Conservation (phyloP, 1,140 invertebrate genomes). For the Cryptotermes secundus region DNA sequence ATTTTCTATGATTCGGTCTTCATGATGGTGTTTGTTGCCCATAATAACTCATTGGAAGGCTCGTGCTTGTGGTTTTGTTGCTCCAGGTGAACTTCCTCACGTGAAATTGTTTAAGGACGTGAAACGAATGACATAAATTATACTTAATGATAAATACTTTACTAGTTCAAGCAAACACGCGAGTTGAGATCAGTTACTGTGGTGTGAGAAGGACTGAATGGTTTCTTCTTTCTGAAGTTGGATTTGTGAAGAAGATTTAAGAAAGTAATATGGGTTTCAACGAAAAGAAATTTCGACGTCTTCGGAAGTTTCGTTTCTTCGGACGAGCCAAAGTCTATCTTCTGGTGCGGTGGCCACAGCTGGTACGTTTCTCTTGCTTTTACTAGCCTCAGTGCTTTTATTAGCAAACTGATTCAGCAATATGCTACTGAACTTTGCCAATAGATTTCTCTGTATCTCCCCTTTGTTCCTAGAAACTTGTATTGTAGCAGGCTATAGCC, state of each 20-base stretch:
- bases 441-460: not conserved
- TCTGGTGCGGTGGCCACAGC: slow-evolving; percentile 60
- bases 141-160: not conserved
- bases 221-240: not conserved
- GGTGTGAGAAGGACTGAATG: not conserved
- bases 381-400: slow-evolving; percentile 8
- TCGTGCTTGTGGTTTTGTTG: too few relatives aligned
- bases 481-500: not conserved
- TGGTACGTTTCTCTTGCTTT: slow-evolving; percentile 49
- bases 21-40: too few relatives aligned
- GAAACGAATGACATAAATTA: too few relatives aligned
- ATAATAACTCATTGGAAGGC: too few relatives aligned
- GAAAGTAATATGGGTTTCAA: slow-evolving; percentile 48
- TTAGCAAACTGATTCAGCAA: slow-evolving; percentile 18
- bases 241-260: not conserved
- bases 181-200: not conserved
- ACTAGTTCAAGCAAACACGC: not conserved
- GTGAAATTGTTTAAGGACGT: too few relatives aligned
- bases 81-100: too few relatives aligned
- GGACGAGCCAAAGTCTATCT: slow-evolving; percentile 64
- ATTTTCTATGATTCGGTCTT: too few relatives aligned
- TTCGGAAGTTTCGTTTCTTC: slow-evolving; percentile 61
- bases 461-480: not conserved
- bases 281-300: slow-evolving; percentile 57
- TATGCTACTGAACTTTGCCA: not conserved